phyloP scores from a whole-genome alignment of 2,888 invertebrate genomes.

The Ormyrus nitidulus region DNA sequence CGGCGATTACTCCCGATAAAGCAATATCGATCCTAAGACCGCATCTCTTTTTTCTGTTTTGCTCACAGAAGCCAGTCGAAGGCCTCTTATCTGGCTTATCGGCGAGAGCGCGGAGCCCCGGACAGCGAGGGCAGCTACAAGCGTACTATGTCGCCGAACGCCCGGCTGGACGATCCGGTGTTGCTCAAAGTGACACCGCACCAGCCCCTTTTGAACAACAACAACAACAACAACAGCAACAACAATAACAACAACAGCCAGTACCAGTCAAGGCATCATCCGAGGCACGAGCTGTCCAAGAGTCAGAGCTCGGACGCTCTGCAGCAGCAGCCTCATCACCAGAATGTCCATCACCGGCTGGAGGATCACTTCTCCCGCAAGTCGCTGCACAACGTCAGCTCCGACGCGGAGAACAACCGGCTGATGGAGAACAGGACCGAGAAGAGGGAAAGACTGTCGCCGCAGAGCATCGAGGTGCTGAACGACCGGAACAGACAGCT shows the following conservation, averaged over 20 bases:
- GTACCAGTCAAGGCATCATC: conserved; percentile 48
- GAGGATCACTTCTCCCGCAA: conserved; percentile 48
- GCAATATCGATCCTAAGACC: not conserved
- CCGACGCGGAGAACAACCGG: conserved; percentile 50
- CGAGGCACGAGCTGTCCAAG: conserved; percentile 64
- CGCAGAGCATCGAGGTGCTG: conserved; percentile 70
- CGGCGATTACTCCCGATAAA: too few relatives aligned
- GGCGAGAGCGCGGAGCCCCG: conserved; percentile 82
- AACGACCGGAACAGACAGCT: conserved; percentile 72
- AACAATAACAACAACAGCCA: conserved; percentile 25
- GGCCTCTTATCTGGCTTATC: conserved; percentile 85
- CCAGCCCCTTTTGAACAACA: conserved; percentile 52
- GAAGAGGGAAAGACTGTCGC: conserved; percentile 67
- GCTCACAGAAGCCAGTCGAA: conserved; percentile 84
- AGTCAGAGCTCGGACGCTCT: conserved; percentile 71
- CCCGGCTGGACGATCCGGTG: conserved; percentile 72
- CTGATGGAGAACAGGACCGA: conserved; percentile 57
- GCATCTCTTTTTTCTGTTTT: not conserved
- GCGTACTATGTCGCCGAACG: conserved; percentile 82
- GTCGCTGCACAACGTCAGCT: conserved; percentile 42
- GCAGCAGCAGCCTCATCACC: conserved; percentile 61
- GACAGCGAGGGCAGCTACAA: conserved; percentile 87
- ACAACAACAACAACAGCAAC: conserved; percentile 26
- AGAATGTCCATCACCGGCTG: conserved; percentile 22
- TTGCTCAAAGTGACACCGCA: conserved; percentile 70